Percentiles rank a stretch among this genome's conserved stretches.
phyloP scores from a whole-genome alignment of 2,888 invertebrate species.

The Trichogramma dendrolimi region DNA sequence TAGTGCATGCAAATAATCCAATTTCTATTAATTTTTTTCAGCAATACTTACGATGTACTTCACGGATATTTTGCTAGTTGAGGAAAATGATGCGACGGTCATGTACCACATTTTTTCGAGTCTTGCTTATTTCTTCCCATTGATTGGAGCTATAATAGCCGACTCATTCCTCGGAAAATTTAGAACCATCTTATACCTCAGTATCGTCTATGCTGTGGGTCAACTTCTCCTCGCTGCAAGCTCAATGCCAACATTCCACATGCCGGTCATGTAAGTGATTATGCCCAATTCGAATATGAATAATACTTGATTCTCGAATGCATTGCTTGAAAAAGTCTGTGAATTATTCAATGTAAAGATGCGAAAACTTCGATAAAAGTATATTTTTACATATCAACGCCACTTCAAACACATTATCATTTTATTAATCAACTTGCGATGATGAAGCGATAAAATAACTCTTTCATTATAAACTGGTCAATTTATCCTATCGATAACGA shows the following conservation, averaged over 20 bases:
- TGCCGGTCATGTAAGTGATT: constrained; percentile 58
- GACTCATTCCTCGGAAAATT: constrained; percentile 91
- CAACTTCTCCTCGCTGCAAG: constrained; percentile 71
- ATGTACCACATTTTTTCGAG: constrained; percentile 86
- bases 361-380: too few species aligned
- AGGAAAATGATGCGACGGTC: constrained; percentile 72
- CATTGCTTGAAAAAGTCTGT: too few species aligned
- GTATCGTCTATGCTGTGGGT: constrained; percentile 82
- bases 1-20: background rate
- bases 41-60: constrained; percentile 92
- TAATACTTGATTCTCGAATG: too few species aligned
- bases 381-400: too few species aligned
- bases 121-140: constrained; percentile 84
- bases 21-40: constrained; percentile 52
- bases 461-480: too few species aligned
- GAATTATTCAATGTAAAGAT: too few species aligned
- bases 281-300: background rate
- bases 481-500: too few species aligned
- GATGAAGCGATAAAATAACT: too few species aligned
- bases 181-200: constrained; percentile 83
- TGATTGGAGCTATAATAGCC: constrained; percentile 88
- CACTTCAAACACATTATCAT: too few species aligned
- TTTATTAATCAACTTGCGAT: too few species aligned
- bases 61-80: constrained; percentile 69
- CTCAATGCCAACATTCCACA: constrained; percentile 60